Base-by-base conservation (phyloP, 2,797 vertebrate species). In the Periophthalmus magnuspinnatus region DNA sequence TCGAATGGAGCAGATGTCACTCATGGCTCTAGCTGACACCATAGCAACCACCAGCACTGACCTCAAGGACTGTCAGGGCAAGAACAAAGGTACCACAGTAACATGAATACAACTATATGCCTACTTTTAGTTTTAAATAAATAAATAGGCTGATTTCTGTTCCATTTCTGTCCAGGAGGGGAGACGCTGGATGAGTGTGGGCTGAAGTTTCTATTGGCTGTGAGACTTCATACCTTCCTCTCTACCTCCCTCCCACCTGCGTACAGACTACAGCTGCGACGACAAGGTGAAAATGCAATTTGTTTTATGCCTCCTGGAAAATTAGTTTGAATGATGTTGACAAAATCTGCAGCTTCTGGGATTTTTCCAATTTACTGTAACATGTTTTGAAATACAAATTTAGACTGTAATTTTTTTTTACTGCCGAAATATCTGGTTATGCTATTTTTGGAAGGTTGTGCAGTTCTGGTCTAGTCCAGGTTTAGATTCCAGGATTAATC, bases 111-210 rank as follows among this genome's bases (percentile, higher is more conserved):
- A 28, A 28, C 11, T 5, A 65, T 22, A 68, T 65, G 2, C 21
- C 13, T 24, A 47, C 5, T 34, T 63, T 69, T 52, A 70, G 68
- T 38, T 24, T 24, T 11, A 56, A 56, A 24, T 64, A 28, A 63
- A 64, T 50, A 24, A 5, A 5, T n/a, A n/a, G n/a, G n/a, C 1
- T 28, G 3, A 28, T 28, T 28, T 28, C 28, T 28, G 28, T 28
- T 28, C 16, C 2, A 36, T 22, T 79, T 45, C 19, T 79, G 76
- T 0, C 64, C 86, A 99, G 98, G 96, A 86, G 96, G 97, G 76
- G 97, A 98, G 91, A 99, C 97, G 1, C 92, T 99, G 84, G 98
- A 99, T 84, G 97, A 99, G 71, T 99, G 98, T 81, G 98, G 98
- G 28, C 91, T 99, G 81, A 98, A 96, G 84, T 99, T 96, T 88